These are phyloP conservation scores for Myanophis thanlyinensis DNA, from an alignment of 2,113 vertebrate species.

Conservation along the genomic window DNA sequence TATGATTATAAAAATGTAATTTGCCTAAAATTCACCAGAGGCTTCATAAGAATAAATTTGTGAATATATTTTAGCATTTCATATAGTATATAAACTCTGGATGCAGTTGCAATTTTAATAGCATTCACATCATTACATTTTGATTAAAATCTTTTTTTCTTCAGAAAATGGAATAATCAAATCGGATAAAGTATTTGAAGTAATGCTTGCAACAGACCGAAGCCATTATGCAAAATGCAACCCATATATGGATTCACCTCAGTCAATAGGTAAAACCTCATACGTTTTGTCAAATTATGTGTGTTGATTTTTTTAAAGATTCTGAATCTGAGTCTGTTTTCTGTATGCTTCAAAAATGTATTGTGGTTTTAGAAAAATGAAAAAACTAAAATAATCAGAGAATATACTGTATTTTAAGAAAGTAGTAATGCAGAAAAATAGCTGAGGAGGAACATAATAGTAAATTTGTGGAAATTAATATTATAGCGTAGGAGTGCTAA, in stretches of 20 bases:
- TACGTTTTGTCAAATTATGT: constrained; percentile 5
- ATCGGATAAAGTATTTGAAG: constrained; percentile 96
- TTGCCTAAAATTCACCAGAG: background rate
- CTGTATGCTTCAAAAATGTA: background rate
- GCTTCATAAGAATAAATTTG: background rate
- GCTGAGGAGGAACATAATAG: background rate
- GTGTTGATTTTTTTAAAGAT: background rate
- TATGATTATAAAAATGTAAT: background rate
- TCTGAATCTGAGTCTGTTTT: background rate
- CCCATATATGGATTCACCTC: constrained; percentile 98
- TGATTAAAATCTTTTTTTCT: constrained; percentile 21
- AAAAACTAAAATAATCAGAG: background rate
- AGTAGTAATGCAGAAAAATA: background rate
- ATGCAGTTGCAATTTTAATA: background rate
- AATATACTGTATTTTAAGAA: background rate
- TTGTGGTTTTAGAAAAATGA: background rate
- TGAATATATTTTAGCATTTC: background rate
- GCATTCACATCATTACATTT: background rate
- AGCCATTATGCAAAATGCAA: constrained; percentile 95
- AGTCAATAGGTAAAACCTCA: constrained; percentile 90
- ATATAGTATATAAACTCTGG: background rate
- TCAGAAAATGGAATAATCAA: constrained; percentile 99
- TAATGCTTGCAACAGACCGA: constrained; percentile 96
- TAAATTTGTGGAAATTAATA: background rate
- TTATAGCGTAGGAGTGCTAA: background rate